These are phyloP conservation scores for Cirrhinus mrigala DNA, from an alignment of 2,797 vertebrate genomes.

Conservation along the genomic window DNA sequence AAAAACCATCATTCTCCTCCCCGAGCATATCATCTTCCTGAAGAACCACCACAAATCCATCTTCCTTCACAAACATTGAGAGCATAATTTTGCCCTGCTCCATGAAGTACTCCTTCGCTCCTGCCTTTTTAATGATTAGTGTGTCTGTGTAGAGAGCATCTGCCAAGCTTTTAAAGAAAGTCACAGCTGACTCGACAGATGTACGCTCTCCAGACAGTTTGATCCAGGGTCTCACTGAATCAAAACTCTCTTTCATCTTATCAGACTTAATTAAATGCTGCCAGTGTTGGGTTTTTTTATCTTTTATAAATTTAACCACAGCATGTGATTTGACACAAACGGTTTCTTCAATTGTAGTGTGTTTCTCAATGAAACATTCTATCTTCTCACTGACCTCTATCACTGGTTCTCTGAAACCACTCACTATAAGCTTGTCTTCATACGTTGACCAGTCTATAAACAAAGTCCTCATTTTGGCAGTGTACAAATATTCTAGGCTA, in stretches of 20 bases:
- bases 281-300: conserved; percentile 68
- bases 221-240: conserved; percentile 67
- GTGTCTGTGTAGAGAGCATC: conserved; percentile 50
- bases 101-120: conserved; percentile 74
- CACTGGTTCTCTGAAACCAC: conserved; percentile 77
- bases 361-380: conserved; percentile 73
- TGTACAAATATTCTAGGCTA: conserved; percentile 62
- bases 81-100: conserved; percentile 39
- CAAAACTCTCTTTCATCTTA: conserved; percentile 69
- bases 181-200: conserved; percentile 69
- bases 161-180: conserved; percentile 61
- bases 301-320: conserved; percentile 75
- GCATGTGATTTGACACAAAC: conserved; percentile 68
- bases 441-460: conserved; percentile 56
- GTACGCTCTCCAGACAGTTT: conserved; percentile 74
- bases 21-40: conserved; percentile 62
- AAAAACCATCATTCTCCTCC: conserved; percentile 41
- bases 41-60: conserved; percentile 78
- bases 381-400: conserved; percentile 67
- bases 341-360: conserved; percentile 69
- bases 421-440: conserved; percentile 67
- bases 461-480: conserved; percentile 64
- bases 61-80: conserved; percentile 64
- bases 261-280: conserved; percentile 56
- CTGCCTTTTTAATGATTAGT: conserved; percentile 80